These are phyloP conservation scores for Carabus problematicus DNA, from an alignment of 2,888 invertebrate genomes.

Conservation along the genomic window DNA sequence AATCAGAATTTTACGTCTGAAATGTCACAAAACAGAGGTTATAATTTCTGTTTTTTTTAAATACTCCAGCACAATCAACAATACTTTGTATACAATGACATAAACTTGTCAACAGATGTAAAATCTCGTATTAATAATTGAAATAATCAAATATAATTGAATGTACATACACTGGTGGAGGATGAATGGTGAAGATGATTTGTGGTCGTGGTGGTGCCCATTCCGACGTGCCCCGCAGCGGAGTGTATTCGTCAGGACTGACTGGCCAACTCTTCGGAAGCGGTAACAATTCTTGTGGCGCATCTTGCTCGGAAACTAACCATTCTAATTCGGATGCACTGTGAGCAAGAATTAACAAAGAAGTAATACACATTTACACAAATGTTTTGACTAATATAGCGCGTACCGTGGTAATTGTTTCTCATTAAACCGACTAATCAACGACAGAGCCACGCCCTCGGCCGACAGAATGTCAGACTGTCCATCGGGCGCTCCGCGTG, in stretches of 20 bases:
- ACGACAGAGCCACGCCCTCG: constrained; percentile 78
- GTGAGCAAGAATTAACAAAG: background rate
- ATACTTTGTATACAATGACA: no score
- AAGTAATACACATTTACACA: background rate
- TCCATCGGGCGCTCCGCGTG: constrained; percentile 59
- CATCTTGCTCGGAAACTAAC: constrained; percentile 80
- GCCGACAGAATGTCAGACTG: constrained; percentile 69
- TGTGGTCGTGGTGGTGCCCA: constrained; percentile 88
- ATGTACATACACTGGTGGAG: constrained; percentile 68
- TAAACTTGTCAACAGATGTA: no score
- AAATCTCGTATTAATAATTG: no score
- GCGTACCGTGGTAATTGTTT: constrained; percentile 70
- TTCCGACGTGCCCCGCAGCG: constrained; percentile 76
- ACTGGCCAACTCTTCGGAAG: constrained; percentile 75
- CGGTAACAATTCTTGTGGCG: constrained; percentile 78
- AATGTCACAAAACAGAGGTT: constrained; percentile 43
- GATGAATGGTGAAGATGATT: constrained; percentile 81
- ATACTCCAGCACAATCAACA: no score
- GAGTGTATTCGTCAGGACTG: constrained; percentile 68
- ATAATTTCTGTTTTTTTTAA: background rate
- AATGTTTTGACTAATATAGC: background rate
- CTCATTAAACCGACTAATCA: constrained; percentile 78
- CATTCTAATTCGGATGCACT: constrained; percentile 80
- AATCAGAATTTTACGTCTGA: constrained; percentile 69
- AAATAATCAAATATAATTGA: constrained; percentile 7